Conservation (phyloP, 1,140 invertebrate genomes). For the Yoshiicerus persimilis region DNA sequence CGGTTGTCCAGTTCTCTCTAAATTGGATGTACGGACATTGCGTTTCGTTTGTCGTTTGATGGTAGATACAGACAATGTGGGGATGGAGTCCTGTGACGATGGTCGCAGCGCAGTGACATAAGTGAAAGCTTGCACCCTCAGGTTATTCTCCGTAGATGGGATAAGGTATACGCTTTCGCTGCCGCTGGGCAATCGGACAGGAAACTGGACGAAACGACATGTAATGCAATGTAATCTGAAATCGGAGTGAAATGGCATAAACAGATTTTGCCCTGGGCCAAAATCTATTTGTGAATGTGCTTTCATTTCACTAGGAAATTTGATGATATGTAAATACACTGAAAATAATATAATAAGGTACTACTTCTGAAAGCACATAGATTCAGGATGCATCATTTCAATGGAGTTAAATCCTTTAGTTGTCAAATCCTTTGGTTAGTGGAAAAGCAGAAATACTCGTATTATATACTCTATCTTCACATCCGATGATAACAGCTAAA, state of each 20-base stretch:
- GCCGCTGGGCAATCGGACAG: neutral
- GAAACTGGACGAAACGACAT: conserved; percentile 5
- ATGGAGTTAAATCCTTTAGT: neutral
- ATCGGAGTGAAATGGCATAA: conserved; percentile 4
- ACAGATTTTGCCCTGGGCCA: neutral
- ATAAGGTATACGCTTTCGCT: neutral
- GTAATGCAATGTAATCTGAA: neutral
- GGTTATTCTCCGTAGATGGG: neutral
- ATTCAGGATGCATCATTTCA: neutral
- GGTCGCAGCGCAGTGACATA: neutral
- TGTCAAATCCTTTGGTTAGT: neutral
- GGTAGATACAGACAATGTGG: neutral
- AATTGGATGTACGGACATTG: neutral
- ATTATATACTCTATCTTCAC: neutral
- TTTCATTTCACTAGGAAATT: neutral
- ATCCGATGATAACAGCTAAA: neutral
- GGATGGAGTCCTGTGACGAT: neutral
- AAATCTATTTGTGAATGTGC: neutral
- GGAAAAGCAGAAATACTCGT: neutral
- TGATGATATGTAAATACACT: neutral
- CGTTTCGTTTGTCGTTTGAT: neutral
- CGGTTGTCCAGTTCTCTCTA: neutral
- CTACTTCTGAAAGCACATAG: neutral
- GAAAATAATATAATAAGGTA: neutral
- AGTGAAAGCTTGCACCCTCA: neutral